Base-by-base conservation (phyloP, 2,113 vertebrate species). In the Dasyprocta punctata region DNA sequence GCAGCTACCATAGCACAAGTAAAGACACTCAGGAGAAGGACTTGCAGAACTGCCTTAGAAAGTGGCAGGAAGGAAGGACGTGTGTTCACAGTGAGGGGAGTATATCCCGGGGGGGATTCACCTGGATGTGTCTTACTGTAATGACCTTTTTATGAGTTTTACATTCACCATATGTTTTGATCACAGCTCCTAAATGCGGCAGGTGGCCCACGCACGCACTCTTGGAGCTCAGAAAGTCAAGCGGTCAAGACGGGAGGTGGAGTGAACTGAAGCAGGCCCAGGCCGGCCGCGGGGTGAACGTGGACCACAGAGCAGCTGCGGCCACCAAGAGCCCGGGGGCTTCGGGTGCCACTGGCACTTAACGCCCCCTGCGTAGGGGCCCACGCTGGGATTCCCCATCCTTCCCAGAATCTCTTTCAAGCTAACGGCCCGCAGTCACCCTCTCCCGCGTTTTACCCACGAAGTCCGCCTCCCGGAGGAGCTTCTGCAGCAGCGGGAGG, bases 401-500 rank as follows among this genome's bases (percentile, higher is more conserved):
- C 82, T 33, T 5, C 52, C 24, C 24, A 7, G 73, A 10, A 8
- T n/a, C 38, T 13, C 71, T 12, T 26, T 8, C n/a, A 4, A 14
- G 44, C 13, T 30, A 49, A 17, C 6, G 44, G 75, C 44, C 26
- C 28, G 2, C 26, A 33, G 8, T 7, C 75, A 8, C 77, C 26
- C 1, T 0, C 20, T 12, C 54, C 9, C 0, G 10, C 2, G 13
- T 67, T 98, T 97, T 95, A 99, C 99, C 98, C 90, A 99, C 88
- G 61, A 99, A 99, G 28, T 98, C 95, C 0, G 98, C 97, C 1
- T 88, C 89, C 16, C 58, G 12, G 16, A 99, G 14, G 0, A 95
- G 97, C 30, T 86, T 94, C 92, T 93, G 96, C 84, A 99, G 94
- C 52, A 67, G 0, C 2, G 97, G 97, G 3, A 98, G 75, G 8